Conservation (phyloP, 2,113 vertebrate genomes). For the Penelope pileata region DNA sequence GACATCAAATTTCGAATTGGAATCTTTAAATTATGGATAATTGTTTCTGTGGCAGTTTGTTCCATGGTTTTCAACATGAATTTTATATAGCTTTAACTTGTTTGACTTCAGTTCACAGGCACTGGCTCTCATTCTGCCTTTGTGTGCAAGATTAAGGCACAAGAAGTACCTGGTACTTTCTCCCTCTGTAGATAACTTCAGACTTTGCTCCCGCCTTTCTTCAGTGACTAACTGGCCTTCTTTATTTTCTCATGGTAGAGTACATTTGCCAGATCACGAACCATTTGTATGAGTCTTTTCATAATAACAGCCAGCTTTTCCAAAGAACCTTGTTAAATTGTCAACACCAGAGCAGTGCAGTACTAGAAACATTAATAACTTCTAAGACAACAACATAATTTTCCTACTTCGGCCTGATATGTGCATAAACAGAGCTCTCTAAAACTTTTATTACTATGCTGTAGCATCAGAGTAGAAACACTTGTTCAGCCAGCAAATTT, state of each 20-base stretch:
- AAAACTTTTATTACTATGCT: background rate
- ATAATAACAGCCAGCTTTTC: slow-evolving; percentile 19
- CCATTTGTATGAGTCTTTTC: background rate
- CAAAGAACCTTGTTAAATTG: slow-evolving; percentile 53
- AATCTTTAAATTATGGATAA: slow-evolving; percentile 11
- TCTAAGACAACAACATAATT: background rate
- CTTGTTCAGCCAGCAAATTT: background rate
- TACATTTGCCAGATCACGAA: background rate
- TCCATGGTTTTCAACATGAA: slow-evolving; percentile 14
- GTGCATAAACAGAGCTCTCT: background rate
- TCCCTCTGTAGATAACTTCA: background rate
- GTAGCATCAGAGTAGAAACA: background rate
- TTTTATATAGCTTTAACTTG: slow-evolving; percentile 22
- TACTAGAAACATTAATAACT: background rate
- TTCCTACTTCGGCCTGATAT: slow-evolving; percentile 8
- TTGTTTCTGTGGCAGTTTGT: slow-evolving; percentile 23
- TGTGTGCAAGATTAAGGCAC: background rate
- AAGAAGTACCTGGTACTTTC: background rate
- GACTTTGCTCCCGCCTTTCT: background rate
- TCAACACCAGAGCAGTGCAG: slow-evolving; percentile 19
- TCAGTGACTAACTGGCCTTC: background rate
- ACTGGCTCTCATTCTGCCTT: background rate
- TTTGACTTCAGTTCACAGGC: slow-evolving; percentile 2
- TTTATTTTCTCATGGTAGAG: background rate
- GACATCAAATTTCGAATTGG: slow-evolving; percentile 7